These are phyloP conservation scores for Vireo griseus DNA, from an alignment of 2,797 vertebrate genomes.

Conservation along the genomic window DNA sequence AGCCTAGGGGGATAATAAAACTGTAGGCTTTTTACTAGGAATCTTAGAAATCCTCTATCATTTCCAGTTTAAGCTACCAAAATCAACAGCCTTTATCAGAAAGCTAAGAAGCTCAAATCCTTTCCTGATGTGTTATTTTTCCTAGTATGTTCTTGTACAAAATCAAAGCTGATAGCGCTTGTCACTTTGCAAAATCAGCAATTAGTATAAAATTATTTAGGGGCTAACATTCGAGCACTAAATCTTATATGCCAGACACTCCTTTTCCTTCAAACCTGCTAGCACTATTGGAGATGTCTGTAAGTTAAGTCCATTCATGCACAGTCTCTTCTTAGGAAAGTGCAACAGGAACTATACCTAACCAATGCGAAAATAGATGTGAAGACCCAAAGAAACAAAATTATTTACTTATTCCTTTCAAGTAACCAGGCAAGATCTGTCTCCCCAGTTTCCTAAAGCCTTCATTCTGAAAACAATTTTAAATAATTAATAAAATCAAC, in stretches of 20 bases:
- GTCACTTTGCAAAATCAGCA: neutral
- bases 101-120: neutral
- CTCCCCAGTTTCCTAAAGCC: neutral
- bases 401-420: neutral
- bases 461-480: neutral
- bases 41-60: neutral
- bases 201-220: neutral
- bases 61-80: neutral
- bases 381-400: neutral
- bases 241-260: neutral
- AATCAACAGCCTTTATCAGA: neutral
- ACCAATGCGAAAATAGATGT: neutral
- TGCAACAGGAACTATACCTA: neutral
- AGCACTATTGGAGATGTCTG: neutral
- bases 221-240: neutral
- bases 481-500: slow-evolving; percentile 9
- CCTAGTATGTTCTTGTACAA: neutral
- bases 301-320: neutral
- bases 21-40: neutral
- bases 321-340: neutral
- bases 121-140: neutral
- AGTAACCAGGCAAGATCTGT: neutral
- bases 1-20: neutral
- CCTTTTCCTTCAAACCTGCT: neutral
- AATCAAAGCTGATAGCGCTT: neutral